These are phyloP conservation scores for Pholis gunnellus DNA, from an alignment of 2,113 vertebrate species.

Conservation along the genomic window DNA sequence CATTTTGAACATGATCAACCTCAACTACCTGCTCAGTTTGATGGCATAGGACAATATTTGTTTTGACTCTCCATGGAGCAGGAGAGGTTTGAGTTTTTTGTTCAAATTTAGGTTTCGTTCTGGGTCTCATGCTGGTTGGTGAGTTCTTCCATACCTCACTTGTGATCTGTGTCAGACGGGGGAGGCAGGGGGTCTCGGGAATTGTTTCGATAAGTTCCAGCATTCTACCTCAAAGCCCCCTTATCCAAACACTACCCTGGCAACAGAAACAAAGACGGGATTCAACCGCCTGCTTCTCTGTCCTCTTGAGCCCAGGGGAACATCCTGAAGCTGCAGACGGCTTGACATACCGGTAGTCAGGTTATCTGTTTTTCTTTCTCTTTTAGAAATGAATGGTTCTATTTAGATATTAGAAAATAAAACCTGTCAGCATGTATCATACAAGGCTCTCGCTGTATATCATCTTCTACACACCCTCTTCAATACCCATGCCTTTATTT, in stretches of 20 bases:
- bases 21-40: slow-evolving; percentile 41
- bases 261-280: slow-evolving; percentile 81
- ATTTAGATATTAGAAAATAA: slow-evolving; percentile 27
- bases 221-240: slow-evolving; percentile 71
- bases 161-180: slow-evolving; percentile 47
- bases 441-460: neutral
- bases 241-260: slow-evolving; percentile 78
- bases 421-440: neutral
- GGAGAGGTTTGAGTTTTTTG: neutral
- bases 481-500: neutral
- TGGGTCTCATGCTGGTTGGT: neutral
- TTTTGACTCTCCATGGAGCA: slow-evolving; percentile 21
- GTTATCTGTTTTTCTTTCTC: slow-evolving; percentile 2
- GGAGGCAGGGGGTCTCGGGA: slow-evolving; percentile 63
- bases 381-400: slow-evolving; percentile 13
- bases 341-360: slow-evolving; percentile 33
- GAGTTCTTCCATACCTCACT: slow-evolving; percentile 9
- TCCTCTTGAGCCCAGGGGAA: slow-evolving; percentile 66
- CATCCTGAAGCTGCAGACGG: slow-evolving; percentile 70
- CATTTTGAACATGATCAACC: slow-evolving; percentile 56
- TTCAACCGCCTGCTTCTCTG: slow-evolving; percentile 66
- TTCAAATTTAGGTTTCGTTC: slow-evolving; percentile 15
- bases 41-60: slow-evolving; percentile 22
- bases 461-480: neutral
- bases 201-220: slow-evolving; percentile 74